A percentile compares a stretch with the other conserved stretches of the same genome.
Conservation (phyloP, 2,888 invertebrate genomes). For the Nomada goodeniana region DNA sequence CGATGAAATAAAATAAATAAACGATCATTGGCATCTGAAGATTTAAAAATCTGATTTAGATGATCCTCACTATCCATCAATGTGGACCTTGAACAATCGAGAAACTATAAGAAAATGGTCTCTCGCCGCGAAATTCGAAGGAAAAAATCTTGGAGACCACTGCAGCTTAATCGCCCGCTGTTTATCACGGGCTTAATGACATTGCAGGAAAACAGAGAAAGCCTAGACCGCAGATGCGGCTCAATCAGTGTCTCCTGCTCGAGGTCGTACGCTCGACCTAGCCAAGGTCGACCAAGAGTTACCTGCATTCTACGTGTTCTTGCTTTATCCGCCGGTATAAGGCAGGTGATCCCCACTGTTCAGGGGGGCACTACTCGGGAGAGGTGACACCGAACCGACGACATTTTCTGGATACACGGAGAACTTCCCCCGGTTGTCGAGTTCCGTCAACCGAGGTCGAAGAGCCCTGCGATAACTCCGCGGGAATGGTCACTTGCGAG, state of each 20-base stretch:
- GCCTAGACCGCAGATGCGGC: slow-evolving; percentile 73
- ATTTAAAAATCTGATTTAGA: no score
- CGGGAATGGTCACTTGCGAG: slow-evolving; percentile 42
- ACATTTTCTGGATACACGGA: slow-evolving; percentile 78
- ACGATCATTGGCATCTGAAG: neutral
- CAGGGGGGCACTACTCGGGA: slow-evolving; percentile 70
- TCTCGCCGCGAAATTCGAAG: neutral
- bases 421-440: slow-evolving; percentile 56
- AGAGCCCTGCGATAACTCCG: slow-evolving; percentile 66
- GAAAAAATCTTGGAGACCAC: slow-evolving; percentile 2
- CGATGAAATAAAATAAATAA: no score
- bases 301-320: slow-evolving; percentile 83
- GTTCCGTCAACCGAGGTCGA: slow-evolving; percentile 29
- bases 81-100: neutral
- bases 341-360: slow-evolving; percentile 75
- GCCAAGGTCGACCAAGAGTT: slow-evolving; percentile 81
- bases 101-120: no score
- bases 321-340: slow-evolving; percentile 75
- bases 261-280: slow-evolving; percentile 81
- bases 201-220: slow-evolving; percentile 65
- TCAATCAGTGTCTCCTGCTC: slow-evolving; percentile 80
- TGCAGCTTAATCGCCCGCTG: slow-evolving; percentile 41
- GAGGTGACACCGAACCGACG: slow-evolving; percentile 77
- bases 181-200: slow-evolving; percentile 58
- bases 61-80: neutral